These are phyloP conservation scores for Syngnathus typhle DNA, from an alignment of 2,113 vertebrate species.

Conservation along the genomic window DNA sequence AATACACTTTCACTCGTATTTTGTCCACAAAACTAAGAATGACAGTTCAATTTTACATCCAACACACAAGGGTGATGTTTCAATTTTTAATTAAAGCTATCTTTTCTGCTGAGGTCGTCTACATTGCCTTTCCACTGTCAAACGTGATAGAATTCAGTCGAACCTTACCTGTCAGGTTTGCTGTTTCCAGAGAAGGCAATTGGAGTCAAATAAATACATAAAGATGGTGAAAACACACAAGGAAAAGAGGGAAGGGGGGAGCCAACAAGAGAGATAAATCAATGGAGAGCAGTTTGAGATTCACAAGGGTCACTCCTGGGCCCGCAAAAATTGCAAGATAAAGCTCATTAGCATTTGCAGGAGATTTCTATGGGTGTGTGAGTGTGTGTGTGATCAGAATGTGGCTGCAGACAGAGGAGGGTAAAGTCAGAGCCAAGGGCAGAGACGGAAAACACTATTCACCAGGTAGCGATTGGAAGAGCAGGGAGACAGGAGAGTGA, in stretches of 20 bases:
- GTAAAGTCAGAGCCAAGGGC: slow-evolving; percentile 65
- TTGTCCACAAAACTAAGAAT: too few species aligned
- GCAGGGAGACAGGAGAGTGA: slow-evolving; percentile 29
- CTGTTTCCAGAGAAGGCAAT: slow-evolving; percentile 79
- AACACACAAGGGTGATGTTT: too few species aligned
- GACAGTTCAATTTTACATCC: too few species aligned
- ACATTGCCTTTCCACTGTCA: slow-evolving; percentile 40
- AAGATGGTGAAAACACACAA: slow-evolving; percentile 65
- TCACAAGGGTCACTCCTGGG: slow-evolving; percentile 58
- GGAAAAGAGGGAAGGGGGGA: slow-evolving; percentile 58
- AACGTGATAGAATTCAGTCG: slow-evolving; percentile 57
- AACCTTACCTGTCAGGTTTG: slow-evolving; percentile 96
- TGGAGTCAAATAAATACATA: slow-evolving; percentile 69
- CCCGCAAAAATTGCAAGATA: slow-evolving; percentile 46
- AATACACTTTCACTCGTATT: too few species aligned
- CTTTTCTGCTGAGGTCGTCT: slow-evolving; percentile 54
- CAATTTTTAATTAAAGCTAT: slow-evolving; percentile 24
- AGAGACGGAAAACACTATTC: slow-evolving; percentile 61
- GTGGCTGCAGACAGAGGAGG: slow-evolving; percentile 31
- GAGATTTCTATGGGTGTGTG: slow-evolving; percentile 16
- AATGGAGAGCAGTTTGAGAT: slow-evolving; percentile 73
- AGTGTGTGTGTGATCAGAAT: slow-evolving; percentile 18
- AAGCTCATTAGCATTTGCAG: slow-evolving; percentile 61
- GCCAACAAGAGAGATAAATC: slow-evolving; percentile 71
- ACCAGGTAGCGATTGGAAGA: slow-evolving; percentile 43